Base-by-base conservation (phyloP, 2,888 invertebrate species). In the Ennomos erosarius region DNA sequence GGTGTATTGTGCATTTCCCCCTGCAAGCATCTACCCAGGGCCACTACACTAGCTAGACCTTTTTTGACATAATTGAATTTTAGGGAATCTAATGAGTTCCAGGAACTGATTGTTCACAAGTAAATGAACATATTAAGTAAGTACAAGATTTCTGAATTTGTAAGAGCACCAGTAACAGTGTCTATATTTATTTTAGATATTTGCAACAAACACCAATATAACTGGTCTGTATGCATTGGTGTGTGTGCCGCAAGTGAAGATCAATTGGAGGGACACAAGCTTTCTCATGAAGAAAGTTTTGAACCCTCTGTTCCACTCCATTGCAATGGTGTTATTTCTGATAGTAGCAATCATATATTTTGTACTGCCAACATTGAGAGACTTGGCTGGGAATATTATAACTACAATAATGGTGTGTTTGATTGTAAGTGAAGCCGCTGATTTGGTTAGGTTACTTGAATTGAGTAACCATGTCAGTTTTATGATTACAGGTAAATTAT, bases 321-420 rank as follows among this genome's bases (percentile, higher is more conserved):
- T 97, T 50, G 93, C 96, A 10, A 95, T 97, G 72, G 88, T 94
- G 45, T 94, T 96, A 65, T 94, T 95, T 69, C 83, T 97, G 52
- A 80, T 95, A 10, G 94, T 97, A 38, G 96, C 97, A 6, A 94
- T 97, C 45, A 94, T 97, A 62, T 97, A 97, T 78, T 97, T 97
- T 84, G 95, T 97, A 39, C 87, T 97, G 77, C 97, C 97, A 10
- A 97, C 97, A 50, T 86, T 97, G 55, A 90, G 97, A 77, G 97
- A 97, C 88, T 92, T 97, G 49, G 95, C 96, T 37, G 97, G 97
- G 2, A 97, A 97, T 80, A 97, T 97, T 66, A 94, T 97, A 59
- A 97, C 97, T 1, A 97, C 96, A 46, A 95, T 97, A 77, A 95
- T 95, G 57, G 78, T 97, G 43, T 97, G 97, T 75, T 89, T 97